Percentiles rank a stretch among this genome's conserved stretches.
Evolutionary conservation across 2,113 vertebrate species (phyloP).

Genomic region (Barnardius zonarius): DNA sequence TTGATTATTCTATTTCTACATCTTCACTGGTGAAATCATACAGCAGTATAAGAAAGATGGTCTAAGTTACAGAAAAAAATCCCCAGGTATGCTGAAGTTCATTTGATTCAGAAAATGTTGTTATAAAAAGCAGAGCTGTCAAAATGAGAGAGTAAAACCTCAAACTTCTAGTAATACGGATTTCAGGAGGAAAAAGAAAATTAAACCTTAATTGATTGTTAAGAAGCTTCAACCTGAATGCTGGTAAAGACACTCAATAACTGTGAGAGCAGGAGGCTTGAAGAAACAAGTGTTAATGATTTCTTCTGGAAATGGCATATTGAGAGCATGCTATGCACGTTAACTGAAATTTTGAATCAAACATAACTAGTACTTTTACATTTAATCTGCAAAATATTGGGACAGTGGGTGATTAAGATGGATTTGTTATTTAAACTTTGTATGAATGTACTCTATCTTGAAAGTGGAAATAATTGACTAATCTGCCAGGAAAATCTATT

Average conservation of each 20-base stretch:
- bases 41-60: background rate
- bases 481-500: constrained; percentile 19
- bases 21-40: background rate
- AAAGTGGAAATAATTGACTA: constrained; percentile 27
- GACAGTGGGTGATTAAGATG: background rate
- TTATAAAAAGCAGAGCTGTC: background rate
- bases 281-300: background rate
- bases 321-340: background rate
- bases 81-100: rapidly evolving
- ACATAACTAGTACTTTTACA: background rate
- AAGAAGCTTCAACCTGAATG: background rate
- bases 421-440: constrained; percentile 5
- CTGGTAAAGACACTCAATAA: background rate
- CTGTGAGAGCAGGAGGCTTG: background rate
- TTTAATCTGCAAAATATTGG: background rate
- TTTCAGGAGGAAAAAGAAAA: background rate
- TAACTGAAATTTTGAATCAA: background rate
- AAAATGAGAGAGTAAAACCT: background rate
- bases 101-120: background rate
- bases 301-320: background rate
- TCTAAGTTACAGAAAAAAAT: background rate
- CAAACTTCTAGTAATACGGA: background rate
- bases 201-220: background rate
- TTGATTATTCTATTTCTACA: background rate
- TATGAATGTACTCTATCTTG: background rate